Evolutionary conservation across 2,113 vertebrate genomes (phyloP).

Genomic region (Pomatostomus ruficeps): DNA sequence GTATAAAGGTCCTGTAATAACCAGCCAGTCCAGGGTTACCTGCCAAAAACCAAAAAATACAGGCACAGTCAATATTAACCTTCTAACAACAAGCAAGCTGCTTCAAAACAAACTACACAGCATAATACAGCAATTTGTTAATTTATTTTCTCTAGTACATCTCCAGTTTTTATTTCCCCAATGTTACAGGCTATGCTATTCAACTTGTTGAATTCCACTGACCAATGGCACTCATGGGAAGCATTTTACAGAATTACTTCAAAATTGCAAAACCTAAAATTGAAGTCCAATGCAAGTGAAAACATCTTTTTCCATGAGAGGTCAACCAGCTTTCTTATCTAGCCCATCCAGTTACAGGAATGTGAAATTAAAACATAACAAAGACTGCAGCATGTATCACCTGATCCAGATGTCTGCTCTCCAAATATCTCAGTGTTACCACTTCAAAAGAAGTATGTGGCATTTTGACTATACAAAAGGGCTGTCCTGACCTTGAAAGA

Average conservation of each 20-base stretch:
- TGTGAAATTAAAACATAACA: not conserved
- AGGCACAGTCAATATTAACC: not conserved
- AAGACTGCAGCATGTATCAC: not conserved
- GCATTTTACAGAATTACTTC: not conserved
- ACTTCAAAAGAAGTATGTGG: not conserved
- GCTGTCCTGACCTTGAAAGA: not conserved
- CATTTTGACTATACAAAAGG: not conserved
- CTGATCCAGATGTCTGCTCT: not conserved
- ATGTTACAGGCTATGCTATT: not conserved
- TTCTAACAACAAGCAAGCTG: not conserved
- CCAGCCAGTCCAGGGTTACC: constrained; percentile 89
- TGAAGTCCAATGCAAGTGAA: not conserved
- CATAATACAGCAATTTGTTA: not conserved
- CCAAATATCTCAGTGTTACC: not conserved
- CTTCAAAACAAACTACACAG: not conserved
- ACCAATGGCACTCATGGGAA: not conserved
- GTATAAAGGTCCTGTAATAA: constrained; percentile 87
- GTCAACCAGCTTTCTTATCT: not conserved
- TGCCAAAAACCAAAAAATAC: constrained; percentile 60
- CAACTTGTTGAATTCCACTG: not conserved
- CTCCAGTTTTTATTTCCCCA: not conserved
- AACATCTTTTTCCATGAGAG: not conserved
- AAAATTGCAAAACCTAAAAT: not conserved
- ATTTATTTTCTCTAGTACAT: not conserved
- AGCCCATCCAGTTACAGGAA: not conserved